Conservation (phyloP, 1,140 invertebrate species). For the Mycetomoellerius zeteki region DNA sequence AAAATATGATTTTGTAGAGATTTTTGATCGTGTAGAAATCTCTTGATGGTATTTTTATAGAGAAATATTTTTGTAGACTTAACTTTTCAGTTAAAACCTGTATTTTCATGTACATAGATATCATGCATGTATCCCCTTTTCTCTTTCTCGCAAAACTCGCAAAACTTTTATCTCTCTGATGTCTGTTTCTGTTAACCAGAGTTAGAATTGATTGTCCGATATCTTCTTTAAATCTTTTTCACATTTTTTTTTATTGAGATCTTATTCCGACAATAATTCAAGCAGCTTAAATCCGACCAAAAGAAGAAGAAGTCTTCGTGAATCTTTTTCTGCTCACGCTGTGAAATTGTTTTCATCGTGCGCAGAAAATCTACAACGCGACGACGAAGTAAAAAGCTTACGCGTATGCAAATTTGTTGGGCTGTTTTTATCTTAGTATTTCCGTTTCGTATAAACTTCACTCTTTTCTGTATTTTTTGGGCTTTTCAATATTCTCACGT, state of each 20-base stretch:
- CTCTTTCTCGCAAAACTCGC: too few relatives aligned
- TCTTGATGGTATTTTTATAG: background rate
- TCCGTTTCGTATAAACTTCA: background rate
- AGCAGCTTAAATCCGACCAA: slow-evolving; percentile 13
- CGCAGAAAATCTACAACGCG: slow-evolving; percentile 8
- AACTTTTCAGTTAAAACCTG: slow-evolving; percentile 33
- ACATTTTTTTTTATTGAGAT: slow-evolving; percentile 36
- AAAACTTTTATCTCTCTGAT: slow-evolving; percentile 47
- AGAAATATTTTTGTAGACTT: slow-evolving; percentile 7
- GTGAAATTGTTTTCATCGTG: slow-evolving; percentile 17
- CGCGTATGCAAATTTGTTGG: slow-evolving; percentile 18
- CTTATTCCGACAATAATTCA: slow-evolving; percentile 24
- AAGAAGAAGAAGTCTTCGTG: background rate
- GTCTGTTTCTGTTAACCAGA: background rate
- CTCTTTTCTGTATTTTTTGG: slow-evolving; percentile 28
- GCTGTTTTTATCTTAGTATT: slow-evolving; percentile 9
- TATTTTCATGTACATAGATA: background rate
- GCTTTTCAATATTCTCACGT: background rate
- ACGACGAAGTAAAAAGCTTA: slow-evolving; percentile 28
- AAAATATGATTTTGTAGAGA: background rate
- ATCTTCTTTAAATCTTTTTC: slow-evolving; percentile 19
- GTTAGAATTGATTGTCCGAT: slow-evolving; percentile 35
- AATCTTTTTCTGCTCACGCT: slow-evolving; percentile 3
- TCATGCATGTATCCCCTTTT: background rate
- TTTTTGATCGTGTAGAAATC: background rate